Base-by-base conservation (phyloP, 2,113 vertebrate species). In the Gymnobelideus leadbeateri region DNA sequence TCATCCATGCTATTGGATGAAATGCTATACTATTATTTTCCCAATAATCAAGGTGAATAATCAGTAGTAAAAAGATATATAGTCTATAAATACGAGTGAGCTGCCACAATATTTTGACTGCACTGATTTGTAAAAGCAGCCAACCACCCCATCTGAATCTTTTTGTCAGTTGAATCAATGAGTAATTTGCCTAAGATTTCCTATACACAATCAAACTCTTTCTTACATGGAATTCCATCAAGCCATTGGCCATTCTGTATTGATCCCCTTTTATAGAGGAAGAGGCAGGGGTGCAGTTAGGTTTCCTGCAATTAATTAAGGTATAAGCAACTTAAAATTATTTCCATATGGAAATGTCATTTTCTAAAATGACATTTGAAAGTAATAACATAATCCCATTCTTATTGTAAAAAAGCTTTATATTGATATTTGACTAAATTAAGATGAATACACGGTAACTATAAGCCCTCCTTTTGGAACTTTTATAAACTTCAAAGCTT, bases 401-500 rank as follows among this genome's bases (percentile, higher is more conserved):
- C 52, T 91, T 8, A 4, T 49, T 97, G 21, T 21, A 77, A 91
- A 92, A 46, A 92, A 46, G 8, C 46, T 50, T 50, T 92, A 89
- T 23, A 95, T 95, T 84, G 21, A 77, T 93, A 84, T 52, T 93
- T 96, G 96, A 94, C 95, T 57, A 95, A 96, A 97, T 57, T 89
- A 93, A 93, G 11, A 31, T 91, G 51, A 93, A 25, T 92, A 89
- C 9, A 21, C 19, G 7, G 5, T n/a, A 43, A 77, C n/a, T 93
- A 50, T 91, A 92, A 92, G 91, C 1, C 26, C 52, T 52, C 54
- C 11, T 23, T 91, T 57, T 51, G 95, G 51, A 91, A 91, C 93
- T 94, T 47, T 92, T 53, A 28, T 52, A 96, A 97, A 95, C 28
- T 91, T 61, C 90, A 96, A 93, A 96, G 28, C 68, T 97, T 92